Evolutionary conservation across 2,113 vertebrate genomes (phyloP).

Genomic region (Urocitellus parryii): DNA sequence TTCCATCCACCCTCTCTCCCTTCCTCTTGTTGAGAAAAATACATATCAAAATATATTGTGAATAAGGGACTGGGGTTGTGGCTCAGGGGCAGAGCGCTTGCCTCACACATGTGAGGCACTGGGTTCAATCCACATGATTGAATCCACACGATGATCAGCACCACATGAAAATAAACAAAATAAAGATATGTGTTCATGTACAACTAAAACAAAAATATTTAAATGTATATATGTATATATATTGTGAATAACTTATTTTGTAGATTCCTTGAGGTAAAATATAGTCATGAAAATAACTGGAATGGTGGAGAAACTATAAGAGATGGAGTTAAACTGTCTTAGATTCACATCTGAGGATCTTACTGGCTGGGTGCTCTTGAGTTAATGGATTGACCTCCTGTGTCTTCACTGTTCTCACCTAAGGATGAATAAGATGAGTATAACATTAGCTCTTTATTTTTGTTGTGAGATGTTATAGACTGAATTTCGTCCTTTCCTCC

Average conservation of each 20-base stretch:
- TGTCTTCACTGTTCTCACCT: not conserved
- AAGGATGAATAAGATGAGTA: not conserved
- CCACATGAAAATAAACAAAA: no score
- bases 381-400: not conserved
- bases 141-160: no score
- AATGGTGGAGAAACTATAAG: not conserved
- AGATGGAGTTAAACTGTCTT: not conserved
- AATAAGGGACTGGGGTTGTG: not conserved
- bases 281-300: not conserved
- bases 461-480: not conserved
- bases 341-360: not conserved
- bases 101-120: no score
- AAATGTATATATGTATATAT: no score
- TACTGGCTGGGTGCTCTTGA: not conserved
- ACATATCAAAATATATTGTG: not conserved
- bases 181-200: no score
- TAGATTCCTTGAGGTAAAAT: not conserved
- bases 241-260: not conserved
- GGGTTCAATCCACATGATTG: no score
- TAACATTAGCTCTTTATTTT: not conserved
- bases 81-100: no score
- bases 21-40: not conserved
- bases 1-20: not conserved
- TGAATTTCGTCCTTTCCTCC: not conserved
- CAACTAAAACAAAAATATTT: no score